Base-by-base conservation (phyloP, 2,113 vertebrate species). In the Anolis carolinensis region DNA sequence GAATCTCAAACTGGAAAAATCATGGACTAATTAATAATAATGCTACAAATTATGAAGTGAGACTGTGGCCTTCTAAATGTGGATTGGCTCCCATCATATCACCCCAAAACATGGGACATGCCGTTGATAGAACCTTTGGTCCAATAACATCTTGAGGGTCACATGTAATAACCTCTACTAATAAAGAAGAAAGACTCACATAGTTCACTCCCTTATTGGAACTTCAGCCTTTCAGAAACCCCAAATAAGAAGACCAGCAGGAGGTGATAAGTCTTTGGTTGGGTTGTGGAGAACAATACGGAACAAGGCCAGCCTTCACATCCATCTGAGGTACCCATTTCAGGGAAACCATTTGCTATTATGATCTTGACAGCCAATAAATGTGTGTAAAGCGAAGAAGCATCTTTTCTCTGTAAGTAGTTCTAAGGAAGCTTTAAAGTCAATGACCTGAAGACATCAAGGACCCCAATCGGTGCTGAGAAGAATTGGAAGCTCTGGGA, bases 241-340 rank as follows among this genome's bases (percentile, higher is more conserved):
- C 78, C 6, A 67, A 67, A 67, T 67, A 8, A 32, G 30, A 71
- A 71, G 27, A 14, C 32, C 30, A 59, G 18, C 0, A 73, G 55
- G 39, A 89, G 71, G 84, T 14, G 0, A 21, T 3, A 36, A 76
- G 59, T 16, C 82, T 2, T 6, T 16, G 4, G 7, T 72, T 79
- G 27, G 4, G 25, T 11, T 79, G 36, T 4, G 21, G 0, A 0
- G 6, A 30, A 16, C 79, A 48, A 82, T 77, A 68, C 4, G 5
- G 89, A 88, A 70, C 7, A 79, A 80, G 75, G 70, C 83, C 3
- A 1, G 18, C 5, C 52, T 86, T 55, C 34, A 13, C 59, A 7
- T 82, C 75, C 92, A 75, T 78, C 77, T 78, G 88, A 88, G 6
- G 20, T 68, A 88, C 87, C 59, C 89, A 9, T 91, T 27, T 62